Evolutionary conservation across 2,888 invertebrate genomes (phyloP).

Genomic region (Azorinus chamasolen): DNA sequence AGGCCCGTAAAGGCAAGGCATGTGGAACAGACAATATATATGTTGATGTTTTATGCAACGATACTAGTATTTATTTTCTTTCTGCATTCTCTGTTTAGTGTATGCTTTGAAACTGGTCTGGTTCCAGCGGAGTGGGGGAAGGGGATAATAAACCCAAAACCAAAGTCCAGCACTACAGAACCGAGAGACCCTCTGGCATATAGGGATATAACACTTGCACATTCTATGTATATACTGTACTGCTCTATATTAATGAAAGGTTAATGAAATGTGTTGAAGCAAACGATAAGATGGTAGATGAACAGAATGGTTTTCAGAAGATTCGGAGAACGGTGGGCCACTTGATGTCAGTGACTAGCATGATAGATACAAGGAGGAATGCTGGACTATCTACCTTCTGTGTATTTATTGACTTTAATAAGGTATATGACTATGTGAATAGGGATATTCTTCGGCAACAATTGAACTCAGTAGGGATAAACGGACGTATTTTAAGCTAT

Average conservation of each 20-base stretch:
- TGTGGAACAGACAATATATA: not conserved
- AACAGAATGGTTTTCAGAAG: slow-evolving; percentile 6
- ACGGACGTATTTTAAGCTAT: too few relatives aligned
- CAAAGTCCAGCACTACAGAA: not conserved
- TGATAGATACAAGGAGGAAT: not conserved
- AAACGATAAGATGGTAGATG: slow-evolving; percentile 2
- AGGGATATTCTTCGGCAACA: not conserved
- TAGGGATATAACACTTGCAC: slow-evolving; percentile 4
- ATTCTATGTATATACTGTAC: slow-evolving; percentile 3
- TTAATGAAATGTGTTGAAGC: not conserved
- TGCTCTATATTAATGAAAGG: slow-evolving; percentile 4
- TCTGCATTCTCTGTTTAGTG: too few relatives aligned
- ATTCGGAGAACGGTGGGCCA: slow-evolving; percentile 2
- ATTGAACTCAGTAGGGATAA: not conserved
- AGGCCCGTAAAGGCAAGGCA: too few relatives aligned
- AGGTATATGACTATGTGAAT: slow-evolving; percentile 1
- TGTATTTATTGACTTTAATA: slow-evolving; percentile 5
- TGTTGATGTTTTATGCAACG: not conserved
- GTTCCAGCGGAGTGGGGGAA: not conserved
- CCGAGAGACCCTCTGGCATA: slow-evolving; percentile 1
- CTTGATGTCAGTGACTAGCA: not conserved
- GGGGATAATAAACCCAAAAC: not conserved
- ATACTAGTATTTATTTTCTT: not conserved
- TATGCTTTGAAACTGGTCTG: not conserved
- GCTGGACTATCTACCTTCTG: not conserved